Evolutionary conservation across 2,113 vertebrate genomes (phyloP), one percentile per base, ranked within the genome.

Genomic region (Haemorhous mexicanus): DNA sequence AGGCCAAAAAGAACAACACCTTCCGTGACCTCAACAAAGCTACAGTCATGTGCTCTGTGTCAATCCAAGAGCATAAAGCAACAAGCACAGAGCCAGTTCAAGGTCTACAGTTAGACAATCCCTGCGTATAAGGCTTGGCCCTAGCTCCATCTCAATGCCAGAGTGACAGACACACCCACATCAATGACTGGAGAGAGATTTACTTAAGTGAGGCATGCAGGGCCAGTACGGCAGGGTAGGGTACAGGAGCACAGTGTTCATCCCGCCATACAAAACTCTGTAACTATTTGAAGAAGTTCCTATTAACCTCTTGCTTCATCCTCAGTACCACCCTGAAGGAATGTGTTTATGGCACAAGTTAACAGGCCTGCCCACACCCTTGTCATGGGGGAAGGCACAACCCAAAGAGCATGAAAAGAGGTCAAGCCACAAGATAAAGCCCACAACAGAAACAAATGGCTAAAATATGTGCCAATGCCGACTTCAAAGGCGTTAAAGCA

Each of bases 251-350:
- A 75, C 61, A 30, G 64, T 4, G 41, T 27, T 87, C 85, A 84
- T 92, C 90, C 61, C 4, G 23, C 44, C 80, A 53, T 69, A 87
- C 72, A 94, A 75, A 94, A 89, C 88, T 81, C 92, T 68, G 49
- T 13, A 81, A 67, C 68, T 88, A 90, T 95, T 96, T 95, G 92
- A 90, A 97, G 90, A 96, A 90, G 91, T 97, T 96, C 87, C 92
- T 74, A 95, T 96, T 96, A 95, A 95, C 67, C n/a, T 95, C 93
- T 95, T 97, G 86, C 90, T 85, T 97, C 94, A 97, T 86, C 44
- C 76, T 56, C 68, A 90, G 94, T 95, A 92, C 92, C 94, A 93
- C 88, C 90, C 96, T 81, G 86, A 92, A 95, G 79, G 94, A 96
- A 94, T 96, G 94, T 94, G 94, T 96, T 97, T 97, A 95, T 96